Evolutionary conservation across 2,888 invertebrate genomes (phyloP).

Genomic region (Eremobia ochroleuca): DNA sequence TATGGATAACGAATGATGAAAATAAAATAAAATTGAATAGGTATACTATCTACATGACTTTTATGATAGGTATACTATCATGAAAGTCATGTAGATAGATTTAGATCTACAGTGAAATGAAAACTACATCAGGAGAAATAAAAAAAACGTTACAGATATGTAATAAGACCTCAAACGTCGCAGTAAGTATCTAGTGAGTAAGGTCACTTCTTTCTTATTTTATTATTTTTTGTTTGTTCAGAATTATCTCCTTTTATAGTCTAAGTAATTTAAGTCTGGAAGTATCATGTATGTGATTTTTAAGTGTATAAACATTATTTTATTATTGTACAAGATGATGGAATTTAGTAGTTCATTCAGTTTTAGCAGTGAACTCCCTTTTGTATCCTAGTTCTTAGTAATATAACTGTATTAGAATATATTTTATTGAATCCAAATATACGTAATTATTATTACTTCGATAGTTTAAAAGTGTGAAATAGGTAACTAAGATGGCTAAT

Average conservation of each 20-base stretch:
- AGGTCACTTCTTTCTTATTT: no score
- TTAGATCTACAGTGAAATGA: not conserved
- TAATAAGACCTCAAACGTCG: not conserved
- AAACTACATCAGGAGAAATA: not conserved
- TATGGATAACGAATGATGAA: not conserved
- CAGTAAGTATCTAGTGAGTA: not conserved
- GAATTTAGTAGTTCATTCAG: no score
- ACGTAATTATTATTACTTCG: not conserved
- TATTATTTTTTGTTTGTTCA: not conserved
- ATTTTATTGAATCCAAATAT: not conserved
- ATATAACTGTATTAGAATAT: not conserved
- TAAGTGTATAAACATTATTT: no score
- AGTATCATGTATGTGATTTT: not conserved
- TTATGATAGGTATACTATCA: not conserved
- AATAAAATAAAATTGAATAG: not conserved
- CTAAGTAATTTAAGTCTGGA: not conserved
- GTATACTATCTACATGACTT: no score
- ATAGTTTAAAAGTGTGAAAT: not conserved
- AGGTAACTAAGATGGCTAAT: not conserved
- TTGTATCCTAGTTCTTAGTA: not conserved
- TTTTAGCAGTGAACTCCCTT: no score
- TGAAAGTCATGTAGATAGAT: not conserved
- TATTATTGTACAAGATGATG: no score
- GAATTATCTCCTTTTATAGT: not conserved
- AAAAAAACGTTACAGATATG: not conserved